Evolutionary conservation across 2,113 vertebrate genomes (phyloP).

Genomic region (Pelobates fuscus): DNA sequence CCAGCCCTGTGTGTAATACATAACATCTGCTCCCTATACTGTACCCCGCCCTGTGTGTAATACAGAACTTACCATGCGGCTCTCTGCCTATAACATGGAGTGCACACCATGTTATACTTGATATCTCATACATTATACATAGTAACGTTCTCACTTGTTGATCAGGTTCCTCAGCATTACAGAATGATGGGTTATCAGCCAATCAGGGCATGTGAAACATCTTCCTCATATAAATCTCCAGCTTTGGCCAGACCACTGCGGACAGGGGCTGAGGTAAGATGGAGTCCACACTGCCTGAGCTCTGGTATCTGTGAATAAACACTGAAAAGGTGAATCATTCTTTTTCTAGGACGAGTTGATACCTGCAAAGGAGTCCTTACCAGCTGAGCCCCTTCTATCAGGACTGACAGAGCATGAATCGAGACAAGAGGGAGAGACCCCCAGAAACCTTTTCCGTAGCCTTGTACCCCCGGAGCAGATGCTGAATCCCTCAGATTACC

Average conservation of each 20-base stretch:
- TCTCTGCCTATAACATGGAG: too few species aligned
- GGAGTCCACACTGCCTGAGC: too few species aligned
- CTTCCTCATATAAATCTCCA: conserved; percentile 64
- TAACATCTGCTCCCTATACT: neutral
- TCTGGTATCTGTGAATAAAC: too few species aligned
- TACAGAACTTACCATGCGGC: too few species aligned
- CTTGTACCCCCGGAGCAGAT: conserved; percentile 67
- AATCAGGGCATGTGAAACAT: conserved; percentile 65
- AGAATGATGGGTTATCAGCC: conserved; percentile 76
- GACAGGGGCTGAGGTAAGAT: conserved; percentile 74
- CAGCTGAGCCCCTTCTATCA: neutral
- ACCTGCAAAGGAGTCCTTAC: conserved; percentile 33
- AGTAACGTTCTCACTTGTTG: too few species aligned
- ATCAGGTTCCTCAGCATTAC: conserved; percentile 85
- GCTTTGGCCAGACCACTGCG: conserved; percentile 70
- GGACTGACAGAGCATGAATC: neutral
- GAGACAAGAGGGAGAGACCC: neutral
- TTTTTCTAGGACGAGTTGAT: conserved; percentile 71
- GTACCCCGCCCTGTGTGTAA: too few species aligned
- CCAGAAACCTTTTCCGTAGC: neutral
- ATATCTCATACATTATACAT: too few species aligned
- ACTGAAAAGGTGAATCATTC: conserved; percentile 39
- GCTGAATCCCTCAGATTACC: conserved; percentile 61
- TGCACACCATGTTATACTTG: too few species aligned
- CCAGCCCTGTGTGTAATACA: neutral